Base-by-base conservation (phyloP, 2,888 invertebrate genomes). In the Idaea straminata region DNA sequence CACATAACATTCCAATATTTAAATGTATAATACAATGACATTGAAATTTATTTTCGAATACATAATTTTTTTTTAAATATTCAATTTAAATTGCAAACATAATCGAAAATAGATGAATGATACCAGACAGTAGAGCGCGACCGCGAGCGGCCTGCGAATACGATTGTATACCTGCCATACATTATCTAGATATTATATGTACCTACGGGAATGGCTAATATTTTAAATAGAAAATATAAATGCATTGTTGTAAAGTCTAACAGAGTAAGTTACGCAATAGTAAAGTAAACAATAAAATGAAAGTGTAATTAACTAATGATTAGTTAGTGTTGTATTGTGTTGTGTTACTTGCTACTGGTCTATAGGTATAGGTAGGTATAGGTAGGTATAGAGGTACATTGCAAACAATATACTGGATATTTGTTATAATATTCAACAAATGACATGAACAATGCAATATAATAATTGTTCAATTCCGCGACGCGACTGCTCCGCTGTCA, bases 381-480 rank as follows among this genome's bases (percentile, higher is more conserved):
- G 6, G 6, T 36, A 47, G 47, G 7, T 47, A 47, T 25, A 25
- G 1, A 25, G 25, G 25, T 25, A 25, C 1, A 25, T 25, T 2
- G 3, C 25, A 69, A 70, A 70, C 67, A 74, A 72, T 69, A 59
- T 66, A 59, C 62, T 35, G 59, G 65, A 61, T 69, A 64, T 71
- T 66, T 66, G 63, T 66, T 67, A 64, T 66, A 71, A 25, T 68
- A 67, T 66, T 69, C 65, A 63, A 68, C 60, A 66, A 70, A 67
- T 64, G 57, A 57, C 61, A 34, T 13, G 59, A 34, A 59, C 34
- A 59, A 59, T 59, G 59, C 13, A 59, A 58, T 58, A 58, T 58
- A 25, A 47, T 47, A 47, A 47, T 47, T 47, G 47, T 47, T 47
- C 13, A 47, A 47, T 47, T 47, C 47, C 47, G 47, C 47, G 47